Base-by-base conservation (phyloP, 2,113 vertebrate species). In the Macaca fascicularis region DNA sequence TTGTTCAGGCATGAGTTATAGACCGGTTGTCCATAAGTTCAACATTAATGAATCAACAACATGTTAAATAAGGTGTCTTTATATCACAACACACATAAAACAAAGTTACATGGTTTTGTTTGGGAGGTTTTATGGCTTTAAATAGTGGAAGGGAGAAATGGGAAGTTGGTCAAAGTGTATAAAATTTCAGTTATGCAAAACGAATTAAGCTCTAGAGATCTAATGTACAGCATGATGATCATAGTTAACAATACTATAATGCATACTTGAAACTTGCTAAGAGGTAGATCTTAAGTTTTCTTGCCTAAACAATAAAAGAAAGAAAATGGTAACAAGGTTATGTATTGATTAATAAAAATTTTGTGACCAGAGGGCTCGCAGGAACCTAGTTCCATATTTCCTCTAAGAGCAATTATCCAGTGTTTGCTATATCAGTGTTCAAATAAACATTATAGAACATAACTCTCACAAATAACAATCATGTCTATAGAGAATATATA, bases 21-120 rank as follows among this genome's bases (percentile, higher is more conserved):
- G 35, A 4, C 0, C 45, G 72, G 1, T 69, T 72, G 30, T 38
- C 23, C 6, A 0, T 89, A 67, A 92, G 38, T 52, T 97, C 55
- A 90, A 8, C 61, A 13, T 22, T 83, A 87, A 52, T 90, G 40
- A 90, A 94, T 45, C 78, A 94, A 45, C 3, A 30, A 61, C 55
- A 38, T 82, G 80, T 84, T 85, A 80, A 95, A 90, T 86, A 19
- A 75, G 27, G 32, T 85, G 5, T 93, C 12, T 40, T 96, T 87
- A 50, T 61, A 50, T 3, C 57, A 35, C 78, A 95, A 69, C 57
- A 94, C 43, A 88, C 17, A 75, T 38, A 76, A 93, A 91, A 80
- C 19, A 88, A 88, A n/a, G 27, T 70, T 67, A 88, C 43, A 25
- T 48, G 22, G 3, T n/a, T 35, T 43, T 8, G 11, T 32, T 83